These are phyloP conservation scores for Poeciliopsis turneri DNA, from an alignment of 2,797 vertebrate species.

Conservation along the genomic window DNA sequence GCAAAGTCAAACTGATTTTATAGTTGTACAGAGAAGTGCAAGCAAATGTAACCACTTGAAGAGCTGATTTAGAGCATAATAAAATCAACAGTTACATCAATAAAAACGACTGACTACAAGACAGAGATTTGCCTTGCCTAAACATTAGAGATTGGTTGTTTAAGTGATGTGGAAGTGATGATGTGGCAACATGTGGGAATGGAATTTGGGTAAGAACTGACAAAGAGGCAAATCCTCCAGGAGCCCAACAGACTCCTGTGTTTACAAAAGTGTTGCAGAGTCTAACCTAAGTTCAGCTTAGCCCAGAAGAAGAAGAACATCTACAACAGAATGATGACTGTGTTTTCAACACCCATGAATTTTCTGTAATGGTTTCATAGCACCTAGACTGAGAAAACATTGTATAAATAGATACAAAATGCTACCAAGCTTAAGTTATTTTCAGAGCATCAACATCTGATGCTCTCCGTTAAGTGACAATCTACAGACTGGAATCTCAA, in stretches of 20 bases:
- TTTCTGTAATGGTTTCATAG: neutral
- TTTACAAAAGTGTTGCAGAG: neutral
- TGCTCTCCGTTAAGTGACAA: neutral
- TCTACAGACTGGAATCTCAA: neutral
- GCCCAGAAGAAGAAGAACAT: no score
- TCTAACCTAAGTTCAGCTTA: neutral
- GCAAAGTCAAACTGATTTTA: slow-evolving; percentile 1
- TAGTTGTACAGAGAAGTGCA: neutral
- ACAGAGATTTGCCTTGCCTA: no score
- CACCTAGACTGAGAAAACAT: neutral
- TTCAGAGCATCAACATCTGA: neutral
- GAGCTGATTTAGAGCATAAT: neutral
- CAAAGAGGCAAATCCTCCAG: neutral
- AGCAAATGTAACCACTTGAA: neutral
- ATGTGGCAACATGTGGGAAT: neutral
- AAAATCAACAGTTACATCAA: neutral
- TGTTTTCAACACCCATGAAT: neutral
- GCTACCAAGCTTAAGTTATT: neutral
- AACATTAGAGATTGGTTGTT: no score
- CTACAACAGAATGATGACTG: neutral
- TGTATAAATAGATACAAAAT: neutral
- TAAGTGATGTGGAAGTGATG: neutral
- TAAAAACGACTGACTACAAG: neutral
- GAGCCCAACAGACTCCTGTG: neutral
- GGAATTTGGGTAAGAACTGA: neutral